Percentiles rank a stretch among this genome's conserved stretches.
These are phyloP conservation scores for Polyodon spathula DNA, from an alignment of 2,113 vertebrate genomes.

Conservation along the genomic window DNA sequence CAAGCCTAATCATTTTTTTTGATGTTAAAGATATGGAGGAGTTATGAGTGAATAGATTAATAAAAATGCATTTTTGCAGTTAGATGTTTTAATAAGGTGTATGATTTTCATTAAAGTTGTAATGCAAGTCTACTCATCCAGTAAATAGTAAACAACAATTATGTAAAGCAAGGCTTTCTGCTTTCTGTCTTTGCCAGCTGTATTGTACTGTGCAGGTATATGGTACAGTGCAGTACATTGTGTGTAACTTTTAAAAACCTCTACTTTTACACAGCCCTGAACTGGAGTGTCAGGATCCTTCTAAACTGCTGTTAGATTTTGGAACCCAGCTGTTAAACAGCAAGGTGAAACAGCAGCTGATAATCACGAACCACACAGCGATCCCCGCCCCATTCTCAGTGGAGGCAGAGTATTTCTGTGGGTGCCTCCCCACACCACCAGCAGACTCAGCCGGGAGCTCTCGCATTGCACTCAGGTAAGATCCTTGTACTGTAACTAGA, in stretches of 20 bases:
- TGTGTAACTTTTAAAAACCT: neutral
- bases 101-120: too few relatives aligned
- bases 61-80: too few relatives aligned
- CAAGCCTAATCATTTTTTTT: too few relatives aligned
- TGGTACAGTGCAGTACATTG: too few relatives aligned
- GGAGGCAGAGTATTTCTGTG: slow-evolving; percentile 65
- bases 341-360: slow-evolving; percentile 47
- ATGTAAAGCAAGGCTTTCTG: neutral
- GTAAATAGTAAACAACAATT: too few relatives aligned
- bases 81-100: too few relatives aligned
- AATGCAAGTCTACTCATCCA: too few relatives aligned
- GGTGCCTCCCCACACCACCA: slow-evolving; percentile 16
- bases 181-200: neutral
- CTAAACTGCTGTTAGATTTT: slow-evolving; percentile 64
- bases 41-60: too few relatives aligned
- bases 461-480: slow-evolving; percentile 34
- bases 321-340: slow-evolving; percentile 53
- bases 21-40: too few relatives aligned
- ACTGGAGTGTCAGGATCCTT: neutral
- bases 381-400: slow-evolving; percentile 65
- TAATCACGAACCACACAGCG: slow-evolving; percentile 70
- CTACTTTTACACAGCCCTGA: slow-evolving; percentile 33
- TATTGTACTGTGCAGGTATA: neutral
- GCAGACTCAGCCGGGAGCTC: neutral
- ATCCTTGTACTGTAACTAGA: neutral